Evolutionary conservation across 2,888 invertebrate species (phyloP).

Genomic region (Brenthis ino): DNA sequence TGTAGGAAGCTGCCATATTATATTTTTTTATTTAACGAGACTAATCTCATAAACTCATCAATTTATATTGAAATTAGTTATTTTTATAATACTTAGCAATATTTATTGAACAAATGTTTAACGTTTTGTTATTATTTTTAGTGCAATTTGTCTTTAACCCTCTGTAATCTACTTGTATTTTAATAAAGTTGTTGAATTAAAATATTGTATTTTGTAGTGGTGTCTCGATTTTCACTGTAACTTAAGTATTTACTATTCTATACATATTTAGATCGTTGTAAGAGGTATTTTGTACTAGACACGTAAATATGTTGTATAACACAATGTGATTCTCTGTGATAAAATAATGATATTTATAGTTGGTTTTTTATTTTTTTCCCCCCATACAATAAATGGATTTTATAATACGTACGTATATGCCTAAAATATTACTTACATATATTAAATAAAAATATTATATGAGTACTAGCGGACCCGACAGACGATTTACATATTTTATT

Average conservation of each 20-base stretch:
- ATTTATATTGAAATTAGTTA: not conserved
- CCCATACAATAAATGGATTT: not conserved
- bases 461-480: too few relatives aligned
- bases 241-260: constrained; percentile 55
- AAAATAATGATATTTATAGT: constrained; percentile 80
- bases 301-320: constrained; percentile 80
- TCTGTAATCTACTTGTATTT: constrained; percentile 31
- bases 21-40: constrained; percentile 7
- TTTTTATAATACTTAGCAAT: constrained; percentile 14
- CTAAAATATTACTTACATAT: too few relatives aligned
- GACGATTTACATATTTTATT: too few relatives aligned
- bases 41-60: constrained; percentile 1
- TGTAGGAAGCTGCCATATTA: constrained; percentile 16
- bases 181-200: constrained; percentile 47
- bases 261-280: constrained; percentile 63
- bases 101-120: constrained; percentile 36
- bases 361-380: constrained; percentile 50
- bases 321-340: constrained; percentile 83
- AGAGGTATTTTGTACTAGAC: constrained; percentile 78
- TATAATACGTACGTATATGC: too few relatives aligned
- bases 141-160: constrained; percentile 52
- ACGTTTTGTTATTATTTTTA: constrained; percentile 56
- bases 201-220: constrained; percentile 64
- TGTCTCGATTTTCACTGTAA: constrained; percentile 57
- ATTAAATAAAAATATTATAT: too few relatives aligned